Evolutionary conservation across 2,797 vertebrate species (phyloP).

Genomic region (Phataginus tetradactyla): DNA sequence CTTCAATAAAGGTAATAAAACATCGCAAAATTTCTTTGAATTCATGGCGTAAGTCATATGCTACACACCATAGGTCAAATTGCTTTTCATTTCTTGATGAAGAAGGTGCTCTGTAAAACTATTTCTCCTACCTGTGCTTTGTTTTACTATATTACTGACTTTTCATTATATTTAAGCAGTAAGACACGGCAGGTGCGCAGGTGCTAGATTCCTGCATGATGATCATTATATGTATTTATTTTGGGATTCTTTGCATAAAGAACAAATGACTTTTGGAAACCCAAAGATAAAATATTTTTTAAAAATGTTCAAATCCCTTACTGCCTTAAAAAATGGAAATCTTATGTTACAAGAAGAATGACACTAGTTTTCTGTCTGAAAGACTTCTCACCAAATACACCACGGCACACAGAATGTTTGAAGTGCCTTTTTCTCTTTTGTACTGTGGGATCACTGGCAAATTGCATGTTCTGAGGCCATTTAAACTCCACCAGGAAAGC

Average conservation of each 20-base stretch:
- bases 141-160: not conserved
- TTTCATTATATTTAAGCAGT: not conserved
- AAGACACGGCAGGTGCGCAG: not conserved
- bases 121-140: not conserved
- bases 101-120: not conserved
- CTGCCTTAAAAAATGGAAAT: not conserved
- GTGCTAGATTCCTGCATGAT: not conserved
- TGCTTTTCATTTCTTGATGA: not conserved
- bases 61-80: not conserved
- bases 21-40: not conserved
- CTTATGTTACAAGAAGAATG: not conserved
- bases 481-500: conserved; percentile 45
- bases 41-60: not conserved
- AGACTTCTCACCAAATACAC: not conserved
- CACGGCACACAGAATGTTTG: not conserved
- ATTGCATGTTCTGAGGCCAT: conserved; percentile 51
- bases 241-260: not conserved
- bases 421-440: conserved; percentile 35
- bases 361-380: conserved; percentile 9
- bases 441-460: conserved; percentile 22
- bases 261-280: not conserved
- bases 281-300: not conserved
- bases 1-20: not conserved
- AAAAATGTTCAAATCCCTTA: not conserved
- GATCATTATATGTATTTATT: not conserved